Evolutionary conservation across 2,113 vertebrate genomes (phyloP).

Genomic region (Indicator maculatus): DNA sequence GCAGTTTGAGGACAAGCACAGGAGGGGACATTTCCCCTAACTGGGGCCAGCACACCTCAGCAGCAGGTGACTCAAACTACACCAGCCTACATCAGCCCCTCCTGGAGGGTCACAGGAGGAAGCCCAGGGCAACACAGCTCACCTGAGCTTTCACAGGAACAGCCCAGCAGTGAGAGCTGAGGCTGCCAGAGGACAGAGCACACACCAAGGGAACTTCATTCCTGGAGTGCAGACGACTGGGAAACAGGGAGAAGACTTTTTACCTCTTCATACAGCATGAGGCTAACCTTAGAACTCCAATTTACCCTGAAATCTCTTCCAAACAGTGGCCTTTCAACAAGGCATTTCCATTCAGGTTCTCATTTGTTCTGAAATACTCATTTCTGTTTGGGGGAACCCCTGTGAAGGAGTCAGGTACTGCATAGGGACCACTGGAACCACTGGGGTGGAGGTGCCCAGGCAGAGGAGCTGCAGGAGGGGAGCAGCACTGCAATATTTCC

Average conservation of each 20-base stretch:
- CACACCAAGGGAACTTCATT: neutral
- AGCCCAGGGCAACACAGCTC: neutral
- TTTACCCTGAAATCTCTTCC: conserved; percentile 6
- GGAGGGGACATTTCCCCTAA: neutral
- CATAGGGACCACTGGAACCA: neutral
- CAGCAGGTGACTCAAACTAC: neutral
- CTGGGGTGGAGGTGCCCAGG: neutral
- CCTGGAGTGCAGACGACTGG: neutral
- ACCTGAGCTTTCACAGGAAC: neutral
- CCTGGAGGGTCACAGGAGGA: neutral
- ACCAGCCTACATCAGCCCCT: neutral
- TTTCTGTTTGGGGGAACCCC: neutral
- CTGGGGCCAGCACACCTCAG: neutral
- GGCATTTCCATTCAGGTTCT: neutral
- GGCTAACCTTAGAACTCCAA: neutral
- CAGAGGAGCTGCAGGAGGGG: neutral
- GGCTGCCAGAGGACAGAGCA: neutral
- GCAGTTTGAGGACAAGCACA: neutral
- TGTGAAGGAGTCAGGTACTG: neutral
- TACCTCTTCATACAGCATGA: neutral
- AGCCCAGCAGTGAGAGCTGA: neutral
- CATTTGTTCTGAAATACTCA: neutral
- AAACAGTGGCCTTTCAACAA: neutral
- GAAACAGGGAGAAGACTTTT: neutral
- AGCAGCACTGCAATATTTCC: neutral